phyloP scores from a whole-genome alignment of 1,140 invertebrate species.

The Hypsibius dujardini region DNA sequence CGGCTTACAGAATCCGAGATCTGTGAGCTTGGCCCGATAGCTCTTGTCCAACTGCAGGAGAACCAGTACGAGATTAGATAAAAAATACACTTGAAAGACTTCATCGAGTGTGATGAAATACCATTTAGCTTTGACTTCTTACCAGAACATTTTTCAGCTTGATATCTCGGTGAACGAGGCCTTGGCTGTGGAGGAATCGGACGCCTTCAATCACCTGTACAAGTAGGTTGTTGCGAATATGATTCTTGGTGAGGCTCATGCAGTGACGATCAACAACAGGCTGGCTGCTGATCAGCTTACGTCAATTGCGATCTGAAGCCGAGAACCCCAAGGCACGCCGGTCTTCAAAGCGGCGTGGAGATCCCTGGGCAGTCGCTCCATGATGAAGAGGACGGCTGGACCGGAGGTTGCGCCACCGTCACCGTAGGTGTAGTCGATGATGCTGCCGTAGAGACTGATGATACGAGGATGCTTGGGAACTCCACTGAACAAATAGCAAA shows the following conservation, averaged over 20 bases:
- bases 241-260: too few species aligned
- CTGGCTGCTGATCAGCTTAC: conserved; percentile 36
- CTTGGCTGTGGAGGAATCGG: conserved; percentile 66
- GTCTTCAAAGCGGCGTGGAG: conserved; percentile 58
- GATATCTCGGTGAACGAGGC: conserved; percentile 69
- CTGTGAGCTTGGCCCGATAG: conserved; percentile 61
- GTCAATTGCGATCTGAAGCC: conserved; percentile 59
- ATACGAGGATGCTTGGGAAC: conserved; percentile 66
- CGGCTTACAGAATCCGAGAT: conserved; percentile 75
- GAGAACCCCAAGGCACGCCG: conserved; percentile 46
- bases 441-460: conserved; percentile 57
- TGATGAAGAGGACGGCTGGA: conserved; percentile 61
- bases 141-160: conserved; percentile 73
- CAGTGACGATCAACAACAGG: background rate
- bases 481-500: conserved; percentile 42
- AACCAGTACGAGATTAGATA: too few species aligned
- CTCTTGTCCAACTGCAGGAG: conserved; percentile 45
- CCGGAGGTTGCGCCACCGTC: conserved; percentile 33
- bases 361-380: conserved; percentile 50
- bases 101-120: too few species aligned
- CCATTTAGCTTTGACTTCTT: too few species aligned
- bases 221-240: background rate
- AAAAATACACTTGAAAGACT: too few species aligned
- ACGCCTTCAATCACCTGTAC: conserved; percentile 50
- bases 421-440: conserved; percentile 60